Base-by-base conservation (phyloP, 1,140 invertebrate species). In the Apis cerana region DNA sequence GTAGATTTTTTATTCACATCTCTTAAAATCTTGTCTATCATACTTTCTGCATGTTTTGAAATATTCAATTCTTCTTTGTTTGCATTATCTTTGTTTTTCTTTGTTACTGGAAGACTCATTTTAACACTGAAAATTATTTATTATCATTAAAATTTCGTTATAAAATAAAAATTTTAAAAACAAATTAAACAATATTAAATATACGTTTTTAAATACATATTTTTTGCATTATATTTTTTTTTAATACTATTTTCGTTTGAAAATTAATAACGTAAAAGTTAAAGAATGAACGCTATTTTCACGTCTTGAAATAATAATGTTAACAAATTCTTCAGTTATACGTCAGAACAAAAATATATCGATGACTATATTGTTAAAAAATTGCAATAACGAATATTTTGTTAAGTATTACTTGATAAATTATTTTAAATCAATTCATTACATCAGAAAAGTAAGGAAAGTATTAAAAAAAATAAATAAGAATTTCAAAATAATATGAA, bases 1-100 rank as follows among this genome's bases (percentile, higher is more conserved):
- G 97, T 96, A 15, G 98, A 98, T 70, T 95, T 96, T 93, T 97
- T 97, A 79, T 96, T 96, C 75, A 98, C 96, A 92, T 98, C 97
- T 52, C 95, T 95, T 70, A 98, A 93, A 75, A 97, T 94, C 93
- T 96, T 96, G 77, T 97, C 96, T 69, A 98, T 93, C 76, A 96
- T 94, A 80, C 95, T 95, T 92, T 97, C 96, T 0, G 96, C 95
- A 85, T 96, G 95, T 80, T 95, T 95, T 0, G 95, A 95, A n/a
- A 96, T 95, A 80, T 96, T 95, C 5, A 96, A 75, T 43, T 93
- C 85, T 70, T 93, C 93, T 72, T 94, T 92, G 77, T 94, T 94
- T 1, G 91, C 88, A 15, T 92, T 90, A 27, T 93, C 91, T 83
- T 93, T 94, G 67, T 43, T 91, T 64, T 90, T 91, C 74, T 93